phyloP scores from a whole-genome alignment of 2,888 invertebrate species.

The Lasioglossum leucozonium region DNA sequence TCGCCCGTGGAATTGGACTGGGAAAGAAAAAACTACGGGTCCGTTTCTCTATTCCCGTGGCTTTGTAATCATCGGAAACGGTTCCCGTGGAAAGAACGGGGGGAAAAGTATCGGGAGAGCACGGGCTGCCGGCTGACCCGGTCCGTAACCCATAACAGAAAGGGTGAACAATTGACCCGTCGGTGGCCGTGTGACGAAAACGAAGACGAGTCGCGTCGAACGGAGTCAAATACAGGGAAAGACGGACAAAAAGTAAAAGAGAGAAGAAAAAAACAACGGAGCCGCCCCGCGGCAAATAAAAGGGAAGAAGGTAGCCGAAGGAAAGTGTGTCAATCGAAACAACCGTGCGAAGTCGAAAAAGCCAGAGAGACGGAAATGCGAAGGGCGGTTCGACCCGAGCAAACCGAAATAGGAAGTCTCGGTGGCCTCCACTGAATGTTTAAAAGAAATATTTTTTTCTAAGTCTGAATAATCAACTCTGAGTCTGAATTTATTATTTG shows the following conservation, averaged over 20 bases:
- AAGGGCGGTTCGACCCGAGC: neutral
- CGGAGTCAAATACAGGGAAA: neutral
- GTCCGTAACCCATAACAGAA: neutral
- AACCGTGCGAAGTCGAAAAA: neutral
- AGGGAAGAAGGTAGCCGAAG: neutral
- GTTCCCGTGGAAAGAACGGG: conserved; percentile 12
- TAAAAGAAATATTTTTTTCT: too few species aligned
- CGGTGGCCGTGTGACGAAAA: conserved; percentile 4
- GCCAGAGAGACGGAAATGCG: neutral
- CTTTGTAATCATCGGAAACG: conserved; percentile 34
- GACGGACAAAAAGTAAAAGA: neutral
- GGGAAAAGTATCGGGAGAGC: conserved; percentile 12
- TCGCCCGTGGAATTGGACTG: conserved; percentile 11
- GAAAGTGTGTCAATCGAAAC: conserved; percentile 9
- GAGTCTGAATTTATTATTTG: too few species aligned
- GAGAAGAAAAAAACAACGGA: too few species aligned
- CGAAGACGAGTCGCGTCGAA: conserved; percentile 11
- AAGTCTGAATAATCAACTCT: too few species aligned
- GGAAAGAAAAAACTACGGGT: conserved; percentile 12
- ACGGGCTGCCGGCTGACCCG: neutral
- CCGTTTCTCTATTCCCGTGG: conserved; percentile 25
- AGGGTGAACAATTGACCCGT: conserved; percentile 14
- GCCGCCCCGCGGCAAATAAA: neutral
- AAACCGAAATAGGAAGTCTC: neutral
- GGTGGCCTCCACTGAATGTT: too few species aligned